These are phyloP conservation scores for Anoplius nigerrimus DNA, from an alignment of 2,888 invertebrate species.

Conservation along the genomic window DNA sequence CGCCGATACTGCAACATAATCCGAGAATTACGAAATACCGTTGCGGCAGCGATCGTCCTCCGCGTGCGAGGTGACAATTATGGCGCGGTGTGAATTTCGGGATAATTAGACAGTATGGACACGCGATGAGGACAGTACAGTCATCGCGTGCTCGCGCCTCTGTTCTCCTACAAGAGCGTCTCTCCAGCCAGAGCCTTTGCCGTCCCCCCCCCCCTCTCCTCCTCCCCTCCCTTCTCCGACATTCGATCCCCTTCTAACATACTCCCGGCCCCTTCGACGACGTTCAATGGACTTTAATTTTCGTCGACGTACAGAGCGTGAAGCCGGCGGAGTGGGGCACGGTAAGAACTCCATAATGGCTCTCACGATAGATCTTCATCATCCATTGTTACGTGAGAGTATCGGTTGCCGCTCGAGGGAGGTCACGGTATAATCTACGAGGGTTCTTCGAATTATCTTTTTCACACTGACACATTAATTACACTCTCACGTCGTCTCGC, in stretches of 20 bases:
- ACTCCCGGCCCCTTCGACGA: slow-evolving; percentile 8
- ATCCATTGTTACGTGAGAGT: slow-evolving; percentile 41
- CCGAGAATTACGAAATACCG: too few species aligned
- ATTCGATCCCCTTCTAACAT: not conserved
- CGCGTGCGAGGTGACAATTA: too few species aligned
- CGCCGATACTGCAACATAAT: too few species aligned
- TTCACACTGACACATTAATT: slow-evolving; percentile 14
- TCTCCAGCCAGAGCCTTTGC: not conserved
- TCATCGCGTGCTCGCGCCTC: too few species aligned
- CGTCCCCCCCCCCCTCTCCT: not conserved
- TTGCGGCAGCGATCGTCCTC: too few species aligned
- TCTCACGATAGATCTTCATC: slow-evolving; percentile 42
- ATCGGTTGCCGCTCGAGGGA: slow-evolving; percentile 29
- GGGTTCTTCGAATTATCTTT: slow-evolving; percentile 26
- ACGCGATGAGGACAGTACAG: too few species aligned
- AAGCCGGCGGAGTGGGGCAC: slow-evolving; percentile 19
- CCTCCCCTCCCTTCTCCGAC: not conserved
- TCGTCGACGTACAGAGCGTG: slow-evolving; percentile 26
- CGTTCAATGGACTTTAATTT: slow-evolving; percentile 33
- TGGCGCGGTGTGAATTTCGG: too few species aligned
- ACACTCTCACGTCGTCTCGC: not conserved
- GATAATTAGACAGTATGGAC: too few species aligned
- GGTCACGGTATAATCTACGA: slow-evolving; percentile 26
- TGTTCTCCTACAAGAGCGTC: not conserved
- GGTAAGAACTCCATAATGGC: slow-evolving; percentile 44